These are phyloP conservation scores for Phenganax stokvisi DNA, from an alignment of 92 coral and sea anemone species.

Conservation along the genomic window DNA sequence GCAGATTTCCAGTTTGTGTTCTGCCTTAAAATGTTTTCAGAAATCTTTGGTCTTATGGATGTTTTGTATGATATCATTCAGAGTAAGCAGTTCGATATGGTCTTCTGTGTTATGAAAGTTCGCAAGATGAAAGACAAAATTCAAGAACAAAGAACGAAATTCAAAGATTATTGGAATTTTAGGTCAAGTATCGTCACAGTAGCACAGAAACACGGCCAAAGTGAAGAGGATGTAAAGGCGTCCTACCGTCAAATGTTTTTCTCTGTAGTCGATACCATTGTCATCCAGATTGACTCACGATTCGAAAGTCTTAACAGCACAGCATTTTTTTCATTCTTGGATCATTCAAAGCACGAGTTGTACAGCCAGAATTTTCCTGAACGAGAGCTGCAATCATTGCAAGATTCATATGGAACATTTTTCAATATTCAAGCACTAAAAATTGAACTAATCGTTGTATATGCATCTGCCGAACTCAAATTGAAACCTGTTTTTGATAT, in stretches of 20 bases:
- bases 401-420: background rate
- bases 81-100: background rate
- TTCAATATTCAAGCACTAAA: constrained; percentile 2
- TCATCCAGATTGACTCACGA: background rate
- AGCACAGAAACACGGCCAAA: background rate
- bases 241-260: background rate
- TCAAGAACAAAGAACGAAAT: background rate
- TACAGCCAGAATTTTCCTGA: background rate
- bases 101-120: background rate
- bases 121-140: background rate
- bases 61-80: background rate
- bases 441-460: background rate
- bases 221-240: background rate
- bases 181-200: no score
- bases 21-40: background rate
- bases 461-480: no score
- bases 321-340: background rate
- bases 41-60: background rate
- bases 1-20: background rate
- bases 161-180: background rate
- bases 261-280: background rate
- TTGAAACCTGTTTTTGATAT: no score
- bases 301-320: background rate
- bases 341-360: background rate
- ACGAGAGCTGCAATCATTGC: background rate